Evolutionary conservation across 2,888 invertebrate genomes (phyloP), one percentile per base, ranked within the genome.

Genomic region (Sipha maydis): DNA sequence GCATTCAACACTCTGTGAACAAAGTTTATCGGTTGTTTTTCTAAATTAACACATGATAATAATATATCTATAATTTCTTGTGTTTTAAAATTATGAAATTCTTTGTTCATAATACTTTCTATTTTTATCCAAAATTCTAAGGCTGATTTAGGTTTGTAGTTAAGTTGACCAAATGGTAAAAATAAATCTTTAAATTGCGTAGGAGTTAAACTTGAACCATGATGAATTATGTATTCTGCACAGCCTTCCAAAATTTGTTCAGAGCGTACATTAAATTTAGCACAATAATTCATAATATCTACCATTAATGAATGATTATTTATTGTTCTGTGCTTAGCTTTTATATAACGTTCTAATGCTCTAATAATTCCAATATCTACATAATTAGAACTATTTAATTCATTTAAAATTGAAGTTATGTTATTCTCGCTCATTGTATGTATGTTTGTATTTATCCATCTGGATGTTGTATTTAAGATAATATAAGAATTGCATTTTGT

Each of bases 391-490:
- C 92, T 92, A 7, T 93, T 93, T 80, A 95, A 93, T 89, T 93
- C 93, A 78, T 93, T 92, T 38, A 94, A 91, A 78, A 95, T 91
- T 89, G 93, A 91, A 25, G 94, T 90, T 3, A 92, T 85, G 80
- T 94, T 92, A 86, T 93, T 93, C 91, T 95, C 94, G 89, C 93
- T 93, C 25, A 94, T 91, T 14, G 93, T 92, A 91, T 94, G 94
- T 83, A 95, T 93, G 90, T 95, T 94, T 31, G 93, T 92, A 89
- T 92, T 93, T 9, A 94, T 92, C 95, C 95, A 95, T 83, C 93
- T 92, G 3, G 92, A 92, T 11, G 92, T 91, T n/a, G 91, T 91
- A n/a, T 90, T 91, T 34, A 93, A 90, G 54, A 92, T 90, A 25
- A 90, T 90, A 14, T 90, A 89, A n/a, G 92, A 91, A 7, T 89